phyloP scores from a whole-genome alignment of 2,113 vertebrate genomes.

The Noctilio leporinus region DNA sequence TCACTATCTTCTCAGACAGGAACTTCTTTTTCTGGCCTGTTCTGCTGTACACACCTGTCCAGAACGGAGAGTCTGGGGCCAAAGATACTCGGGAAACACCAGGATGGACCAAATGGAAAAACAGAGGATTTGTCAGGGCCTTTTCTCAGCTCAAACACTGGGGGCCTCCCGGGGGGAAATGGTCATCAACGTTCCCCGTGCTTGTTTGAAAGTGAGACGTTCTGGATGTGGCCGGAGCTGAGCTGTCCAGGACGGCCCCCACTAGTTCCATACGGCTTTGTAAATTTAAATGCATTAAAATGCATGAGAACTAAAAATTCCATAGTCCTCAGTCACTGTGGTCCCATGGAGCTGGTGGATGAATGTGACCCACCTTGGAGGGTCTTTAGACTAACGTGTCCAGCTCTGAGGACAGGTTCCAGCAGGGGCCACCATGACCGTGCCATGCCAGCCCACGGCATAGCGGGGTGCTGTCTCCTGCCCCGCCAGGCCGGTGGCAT shows the following conservation, averaged over 20 bases:
- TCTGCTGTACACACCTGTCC: not conserved
- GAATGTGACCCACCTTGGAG: accelerated
- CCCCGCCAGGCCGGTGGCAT: accelerated
- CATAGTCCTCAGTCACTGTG: too few relatives aligned
- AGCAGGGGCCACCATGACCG: accelerated
- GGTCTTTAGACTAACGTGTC: accelerated
- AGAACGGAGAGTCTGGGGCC: not conserved
- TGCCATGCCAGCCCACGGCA: accelerated
- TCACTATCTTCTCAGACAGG: not conserved
- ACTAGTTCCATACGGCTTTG: accelerated
- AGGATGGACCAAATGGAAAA: not conserved
- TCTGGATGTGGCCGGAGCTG: not conserved
- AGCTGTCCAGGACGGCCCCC: too few relatives aligned
- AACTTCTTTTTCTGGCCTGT: not conserved
- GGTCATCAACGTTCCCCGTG: accelerated
- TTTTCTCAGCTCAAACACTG: not conserved
- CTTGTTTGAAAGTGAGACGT: not conserved
- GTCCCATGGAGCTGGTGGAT: too few relatives aligned
- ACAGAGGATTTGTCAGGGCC: not conserved
- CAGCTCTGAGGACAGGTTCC: not conserved
- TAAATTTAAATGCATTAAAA: not conserved
- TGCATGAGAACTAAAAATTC: not conserved
- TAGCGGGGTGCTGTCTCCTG: accelerated
- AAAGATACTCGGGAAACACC: not conserved
- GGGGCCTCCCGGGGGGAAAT: accelerated